Evolutionary conservation across 2,113 vertebrate species (phyloP).

Genomic region (Semnopithecus entellus): DNA sequence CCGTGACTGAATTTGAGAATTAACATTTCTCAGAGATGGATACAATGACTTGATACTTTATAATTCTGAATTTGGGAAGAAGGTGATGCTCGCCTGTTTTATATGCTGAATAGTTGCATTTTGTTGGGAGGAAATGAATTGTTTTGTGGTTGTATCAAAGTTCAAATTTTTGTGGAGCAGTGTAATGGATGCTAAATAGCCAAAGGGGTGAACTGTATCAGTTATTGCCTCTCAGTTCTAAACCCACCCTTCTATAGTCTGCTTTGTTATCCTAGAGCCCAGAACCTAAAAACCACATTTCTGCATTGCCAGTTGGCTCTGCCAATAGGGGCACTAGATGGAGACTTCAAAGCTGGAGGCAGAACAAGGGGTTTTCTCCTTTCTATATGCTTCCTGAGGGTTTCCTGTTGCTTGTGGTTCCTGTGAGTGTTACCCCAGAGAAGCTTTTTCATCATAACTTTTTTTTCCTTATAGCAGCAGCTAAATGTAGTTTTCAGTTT

Average conservation of each 20-base stretch:
- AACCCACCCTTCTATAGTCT: background rate
- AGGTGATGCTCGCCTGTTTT: background rate
- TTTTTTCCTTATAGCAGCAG: background rate
- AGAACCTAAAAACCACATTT: background rate
- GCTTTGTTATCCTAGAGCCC: background rate
- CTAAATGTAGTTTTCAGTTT: background rate
- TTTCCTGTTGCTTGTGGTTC: background rate
- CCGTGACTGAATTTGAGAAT: background rate
- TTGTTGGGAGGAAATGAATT: background rate
- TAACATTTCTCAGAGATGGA: background rate
- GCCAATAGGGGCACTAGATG: background rate
- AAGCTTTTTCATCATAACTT: background rate
- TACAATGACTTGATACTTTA: background rate
- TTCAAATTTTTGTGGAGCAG: background rate
- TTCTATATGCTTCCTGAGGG: background rate
- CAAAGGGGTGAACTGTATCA: background rate
- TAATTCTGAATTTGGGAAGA: background rate
- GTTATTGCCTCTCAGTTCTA: background rate
- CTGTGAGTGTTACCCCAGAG: background rate
- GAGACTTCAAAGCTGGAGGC: background rate
- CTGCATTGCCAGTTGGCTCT: background rate
- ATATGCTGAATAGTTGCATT: background rate
- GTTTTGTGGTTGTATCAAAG: background rate
- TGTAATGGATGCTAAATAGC: background rate
- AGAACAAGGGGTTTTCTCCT: background rate